Base-by-base conservation (phyloP, 2,888 invertebrate genomes). In the Ophion costatus region DNA sequence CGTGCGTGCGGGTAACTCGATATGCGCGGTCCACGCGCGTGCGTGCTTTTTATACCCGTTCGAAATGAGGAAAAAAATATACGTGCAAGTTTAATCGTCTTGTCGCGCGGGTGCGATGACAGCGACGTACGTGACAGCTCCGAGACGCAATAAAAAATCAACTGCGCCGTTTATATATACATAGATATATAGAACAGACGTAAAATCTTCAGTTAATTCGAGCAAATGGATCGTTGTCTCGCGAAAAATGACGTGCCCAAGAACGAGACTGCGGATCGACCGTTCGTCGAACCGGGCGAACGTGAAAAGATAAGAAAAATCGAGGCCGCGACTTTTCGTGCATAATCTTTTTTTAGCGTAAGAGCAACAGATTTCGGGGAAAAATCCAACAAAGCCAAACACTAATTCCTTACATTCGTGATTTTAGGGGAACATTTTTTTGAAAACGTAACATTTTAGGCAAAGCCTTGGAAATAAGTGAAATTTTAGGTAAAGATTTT, bases 31-130 rank as follows among this genome's bases (percentile, higher is more conserved):
- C 38, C 38, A 38, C 38, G 51, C 51, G 51, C 51, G 51, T 51
- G 51, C 51, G 51, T 51, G 51, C 51, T 51, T 51, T 51, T 51
- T 17, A 17, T 14, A 51, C 3, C 51, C 17, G 17, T 51, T 17
- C 14, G 17, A 51, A 51, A 51, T 17, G 51, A 3, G 51, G 51
- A 51, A 14, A 51, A 5, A 51, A 51, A 51, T 14, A 51, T 17
- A 51, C 17, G 51, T 51, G 51, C 51, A 51, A 22, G 33, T 20
- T 57, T 33, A 76, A 75, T 75, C 69, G 63, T 57, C 51, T 75
- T 69, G 70, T 81, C 75, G 24, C 24, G 63, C 22, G 59, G 22
- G 59, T 59, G 22, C 22, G 59, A 59, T 59, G 61, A 22, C 10
- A 63, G 10, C 22, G 69, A 22, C 51, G 51, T 42, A 10, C 22